Conservation (phyloP, 1,140 invertebrate genomes). For the Zaprionus inermis region DNA sequence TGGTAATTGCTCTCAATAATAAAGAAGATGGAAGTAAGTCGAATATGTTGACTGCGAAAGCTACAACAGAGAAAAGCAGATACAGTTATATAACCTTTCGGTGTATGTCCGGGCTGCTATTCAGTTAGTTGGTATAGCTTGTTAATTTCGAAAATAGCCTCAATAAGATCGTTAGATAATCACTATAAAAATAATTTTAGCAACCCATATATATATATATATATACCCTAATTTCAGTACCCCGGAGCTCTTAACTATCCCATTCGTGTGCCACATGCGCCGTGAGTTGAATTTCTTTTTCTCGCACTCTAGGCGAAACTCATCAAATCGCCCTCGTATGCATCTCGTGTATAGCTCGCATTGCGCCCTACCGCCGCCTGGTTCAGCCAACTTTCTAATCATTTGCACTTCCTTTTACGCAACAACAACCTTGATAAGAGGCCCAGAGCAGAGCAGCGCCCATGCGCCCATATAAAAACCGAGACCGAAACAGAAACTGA, state of each 20-base stretch:
- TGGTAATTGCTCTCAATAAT: constrained; percentile 4
- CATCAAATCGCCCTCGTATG: constrained; percentile 31
- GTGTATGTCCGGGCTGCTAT: background rate
- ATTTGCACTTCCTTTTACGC: constrained; percentile 81
- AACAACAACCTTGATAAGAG: constrained; percentile 77
- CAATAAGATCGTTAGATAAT: background rate
- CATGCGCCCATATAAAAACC: constrained; percentile 14
- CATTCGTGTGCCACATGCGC: too few species aligned
- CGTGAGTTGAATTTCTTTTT: background rate
- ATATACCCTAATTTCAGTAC: background rate
- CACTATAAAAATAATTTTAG: background rate
- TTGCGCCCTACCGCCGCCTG: constrained; percentile 5
- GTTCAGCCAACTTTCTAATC: constrained; percentile 70
- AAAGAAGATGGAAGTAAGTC: background rate
- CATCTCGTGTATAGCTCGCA: constrained; percentile 23
- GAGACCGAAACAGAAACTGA: constrained; percentile 59
- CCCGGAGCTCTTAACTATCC: background rate
- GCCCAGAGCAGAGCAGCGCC: constrained; percentile 13
- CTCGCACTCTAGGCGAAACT: constrained; percentile 3
- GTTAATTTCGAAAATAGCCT: background rate
- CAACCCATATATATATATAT: background rate
- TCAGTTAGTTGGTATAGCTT: background rate
- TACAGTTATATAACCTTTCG: constrained; percentile 2
- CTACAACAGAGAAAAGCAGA: background rate
- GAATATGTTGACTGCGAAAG: background rate